Conservation (phyloP, 2,113 vertebrate genomes). For the Pygoscelis antarcticus region DNA sequence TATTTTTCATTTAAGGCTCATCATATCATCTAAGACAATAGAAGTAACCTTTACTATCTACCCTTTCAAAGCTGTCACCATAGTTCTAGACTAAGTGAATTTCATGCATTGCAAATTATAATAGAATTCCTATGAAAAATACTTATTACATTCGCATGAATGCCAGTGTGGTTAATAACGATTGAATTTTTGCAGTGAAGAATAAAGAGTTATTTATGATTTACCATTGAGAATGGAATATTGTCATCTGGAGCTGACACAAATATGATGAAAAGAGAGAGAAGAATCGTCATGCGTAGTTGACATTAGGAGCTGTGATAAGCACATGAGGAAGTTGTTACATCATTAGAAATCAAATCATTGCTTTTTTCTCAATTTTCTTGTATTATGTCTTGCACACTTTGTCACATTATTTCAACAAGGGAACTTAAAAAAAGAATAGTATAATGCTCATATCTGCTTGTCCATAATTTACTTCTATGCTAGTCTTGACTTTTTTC, state of each 20-base stretch:
- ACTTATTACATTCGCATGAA: not conserved
- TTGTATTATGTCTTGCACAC: not conserved
- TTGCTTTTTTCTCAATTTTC: not conserved
- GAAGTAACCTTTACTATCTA: not conserved
- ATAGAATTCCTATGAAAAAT: constrained; percentile 15
- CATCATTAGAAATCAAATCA: not conserved
- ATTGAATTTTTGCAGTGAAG: constrained; percentile 13
- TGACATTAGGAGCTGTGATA: not conserved
- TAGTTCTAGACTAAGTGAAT: constrained; percentile 1
- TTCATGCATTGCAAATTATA: constrained; percentile 28
- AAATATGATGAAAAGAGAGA: not conserved
- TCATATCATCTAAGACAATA: not conserved
- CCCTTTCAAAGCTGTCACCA: not conserved
- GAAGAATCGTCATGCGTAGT: not conserved
- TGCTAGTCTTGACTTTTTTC: not conserved
- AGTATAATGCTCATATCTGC: not conserved
- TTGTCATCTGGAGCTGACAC: not conserved
- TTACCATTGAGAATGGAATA: not conserved
- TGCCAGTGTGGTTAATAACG: not conserved
- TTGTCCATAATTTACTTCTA: not conserved
- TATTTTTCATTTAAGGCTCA: not conserved
- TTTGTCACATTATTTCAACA: not conserved
- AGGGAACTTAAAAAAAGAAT: not conserved
- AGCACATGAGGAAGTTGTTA: not conserved
- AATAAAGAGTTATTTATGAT: not conserved